Base-by-base conservation (phyloP, 2,797 vertebrate genomes). In the Xyrichtys novacula region DNA sequence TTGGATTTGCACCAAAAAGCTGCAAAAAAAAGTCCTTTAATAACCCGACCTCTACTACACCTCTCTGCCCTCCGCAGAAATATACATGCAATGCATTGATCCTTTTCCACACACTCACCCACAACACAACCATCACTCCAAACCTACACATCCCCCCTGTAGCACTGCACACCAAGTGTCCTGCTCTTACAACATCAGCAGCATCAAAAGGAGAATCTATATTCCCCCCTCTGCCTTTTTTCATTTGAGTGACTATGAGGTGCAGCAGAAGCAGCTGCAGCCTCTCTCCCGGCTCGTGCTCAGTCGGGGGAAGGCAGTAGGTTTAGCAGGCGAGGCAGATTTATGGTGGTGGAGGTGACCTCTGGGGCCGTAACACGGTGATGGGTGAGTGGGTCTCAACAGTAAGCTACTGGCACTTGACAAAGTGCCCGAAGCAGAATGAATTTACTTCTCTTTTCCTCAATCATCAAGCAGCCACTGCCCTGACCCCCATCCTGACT, bases 381-480 rank as follows among this genome's bases (percentile, higher is more conserved):
- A 98, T 96, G 98, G 97, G 98, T 99, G 98, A 98, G 96, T 97
- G 95, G 96, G 95, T 99, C 96, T 98, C 97, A 97, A 96, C 96
- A 96, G 97, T 97, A 95, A 98, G 96, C 96, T 95, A 96, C 96
- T 96, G 97, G 96, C 98, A 96, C 94, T 98, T 99, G 98, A 99
- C 97, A 98, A 97, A 98, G 97, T 97, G 96, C 96, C 95, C 91
- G 92, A 92, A 96, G 97, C 96, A 97, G 96, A 98, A 98, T 98
- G 98, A 97, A 99, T 99, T 98, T 97, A 98, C 97, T 97, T 97
- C 97, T 96, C 96, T 98, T 98, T 98, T 96, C 97, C 97, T 98
- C 97, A 96, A 96, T 98, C 97, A 97, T 97, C 97, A 98, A 97
- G 90, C 97, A 97, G 97, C 96, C 96, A 94, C 96, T 97, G 95